A percentile compares a stretch with the other conserved stretches of the same genome.
These are phyloP conservation scores for Subacronicta megacephala DNA, from an alignment of 2,888 invertebrate genomes.

Conservation along the genomic window DNA sequence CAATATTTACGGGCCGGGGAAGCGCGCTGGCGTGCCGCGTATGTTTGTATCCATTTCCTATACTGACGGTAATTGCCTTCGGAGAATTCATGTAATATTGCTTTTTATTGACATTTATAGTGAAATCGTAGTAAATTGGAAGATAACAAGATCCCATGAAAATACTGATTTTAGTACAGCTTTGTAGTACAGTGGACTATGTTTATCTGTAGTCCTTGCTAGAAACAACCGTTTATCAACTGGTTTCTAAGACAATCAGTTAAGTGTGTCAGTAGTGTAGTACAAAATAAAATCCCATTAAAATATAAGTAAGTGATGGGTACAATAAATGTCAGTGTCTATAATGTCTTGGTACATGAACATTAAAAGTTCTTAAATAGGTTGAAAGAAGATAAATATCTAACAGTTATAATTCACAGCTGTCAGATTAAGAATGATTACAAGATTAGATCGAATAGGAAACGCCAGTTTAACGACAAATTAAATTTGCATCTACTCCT, in stretches of 20 bases:
- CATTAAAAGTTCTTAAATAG: too few relatives aligned
- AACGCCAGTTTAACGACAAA: constrained; percentile 25
- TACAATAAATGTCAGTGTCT: too few relatives aligned
- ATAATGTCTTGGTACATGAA: too few relatives aligned
- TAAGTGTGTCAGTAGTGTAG: too few relatives aligned
- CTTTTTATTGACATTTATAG: constrained; percentile 11
- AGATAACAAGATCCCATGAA: background rate
- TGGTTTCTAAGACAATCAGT: too few relatives aligned
- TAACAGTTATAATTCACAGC: constrained; percentile 3
- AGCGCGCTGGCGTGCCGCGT: constrained; percentile 2
- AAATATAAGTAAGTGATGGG: too few relatives aligned
- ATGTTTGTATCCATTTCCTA: constrained; percentile 29
- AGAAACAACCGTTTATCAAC: too few relatives aligned
- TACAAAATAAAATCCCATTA: too few relatives aligned
- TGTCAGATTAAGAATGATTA: constrained; percentile 21
- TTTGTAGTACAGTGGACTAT: too few relatives aligned
- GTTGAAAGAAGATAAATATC: background rate
- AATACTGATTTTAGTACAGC: background rate
- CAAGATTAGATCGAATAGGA: constrained; percentile 20
- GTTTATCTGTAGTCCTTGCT: background rate
- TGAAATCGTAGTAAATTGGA: constrained; percentile 5
- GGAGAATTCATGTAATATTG: constrained; percentile 11
- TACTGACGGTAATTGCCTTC: constrained; percentile 23
- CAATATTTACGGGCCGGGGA: constrained; percentile 21
- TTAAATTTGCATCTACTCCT: constrained; percentile 20